These are phyloP conservation scores for Tiliqua scincoides DNA, from an alignment of 2,113 vertebrate species.

Conservation along the genomic window DNA sequence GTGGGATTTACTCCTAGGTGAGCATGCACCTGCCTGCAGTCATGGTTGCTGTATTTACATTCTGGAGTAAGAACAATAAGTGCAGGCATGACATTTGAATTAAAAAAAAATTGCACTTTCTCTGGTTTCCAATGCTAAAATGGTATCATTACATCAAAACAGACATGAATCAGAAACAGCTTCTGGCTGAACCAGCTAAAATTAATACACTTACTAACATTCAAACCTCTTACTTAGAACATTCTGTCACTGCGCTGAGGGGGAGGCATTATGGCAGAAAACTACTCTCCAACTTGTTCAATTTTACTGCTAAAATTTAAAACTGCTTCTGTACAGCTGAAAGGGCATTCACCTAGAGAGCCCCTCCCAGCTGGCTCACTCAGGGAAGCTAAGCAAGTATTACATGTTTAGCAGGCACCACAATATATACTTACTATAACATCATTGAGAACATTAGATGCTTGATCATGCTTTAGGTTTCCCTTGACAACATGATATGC, in stretches of 20 bases:
- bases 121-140: background rate
- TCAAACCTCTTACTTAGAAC: background rate
- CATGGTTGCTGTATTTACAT: background rate
- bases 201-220: background rate
- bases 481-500: constrained; percentile 93
- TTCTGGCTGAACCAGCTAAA: background rate
- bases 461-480: constrained; percentile 93
- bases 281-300: background rate
- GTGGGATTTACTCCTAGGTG: too few species aligned
- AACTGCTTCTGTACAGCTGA: background rate
- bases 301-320: background rate
- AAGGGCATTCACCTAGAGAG: background rate
- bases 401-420: background rate
- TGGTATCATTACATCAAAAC: background rate
- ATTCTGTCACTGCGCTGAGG: background rate
- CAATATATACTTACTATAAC: constrained; percentile 85
- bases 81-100: background rate
- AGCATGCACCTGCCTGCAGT: too few species aligned
- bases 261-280: background rate
- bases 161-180: background rate
- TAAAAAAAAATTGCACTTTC: background rate
- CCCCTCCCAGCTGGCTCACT: background rate
- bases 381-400: background rate
- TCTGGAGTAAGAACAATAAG: background rate
- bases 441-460: constrained; percentile 87